Base-by-base conservation (phyloP, 2,113 vertebrate genomes). In the Mesembrinibis cayennensis region DNA sequence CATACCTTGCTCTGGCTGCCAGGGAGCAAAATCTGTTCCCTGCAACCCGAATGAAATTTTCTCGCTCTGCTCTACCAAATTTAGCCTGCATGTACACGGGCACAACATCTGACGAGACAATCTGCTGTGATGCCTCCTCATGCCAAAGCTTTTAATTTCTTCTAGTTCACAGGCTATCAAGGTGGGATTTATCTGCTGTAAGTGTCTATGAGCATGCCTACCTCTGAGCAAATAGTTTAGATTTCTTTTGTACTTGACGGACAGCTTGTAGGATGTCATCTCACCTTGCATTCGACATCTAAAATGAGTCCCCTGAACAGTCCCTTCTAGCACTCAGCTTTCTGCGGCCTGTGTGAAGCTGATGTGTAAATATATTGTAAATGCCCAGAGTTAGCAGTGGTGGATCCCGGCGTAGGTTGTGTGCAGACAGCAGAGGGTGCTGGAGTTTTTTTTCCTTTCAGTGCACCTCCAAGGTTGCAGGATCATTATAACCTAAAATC, bases 391-490 rank as follows among this genome's bases (percentile, higher is more conserved):
- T 32, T 1, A 4, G 21, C 2, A 19, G 93, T 93, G 95, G 92
- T 91, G 95, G 84, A 58, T 93, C 87, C 69, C 42, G 62, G 84
- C 90, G 7, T 32, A 94, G 87, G 89, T 94, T 96, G 70, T 87
- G 87, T 97, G 74, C 95, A 87, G 91, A 96, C 95, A 97, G 94
- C 91, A 97, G 95, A 96, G 96, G 96, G 94, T 97, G 96, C 95
- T 97, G 97, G 96, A 96, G 95, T 91, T 97, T 97, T 95, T 88
- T 97, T 97, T 94, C 87, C 96, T 95, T 87, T 95, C 89, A 58
- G 1, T 16, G 73, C 53, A 95, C 87, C 91, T 95, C 94, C 66
- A 95, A 82, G 96, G 87, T 82, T 96, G 82, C 1, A 2, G 78
- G 67, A 95, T 91, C 84, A 32, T 93, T 90, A 42, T 16, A 42